A percentile compares a stretch with the other conserved stretches of the same genome.
These are phyloP conservation scores for Anneissia japonica DNA, from an alignment of 35 echinoderm and acorn worm genomes.

Conservation along the genomic window DNA sequence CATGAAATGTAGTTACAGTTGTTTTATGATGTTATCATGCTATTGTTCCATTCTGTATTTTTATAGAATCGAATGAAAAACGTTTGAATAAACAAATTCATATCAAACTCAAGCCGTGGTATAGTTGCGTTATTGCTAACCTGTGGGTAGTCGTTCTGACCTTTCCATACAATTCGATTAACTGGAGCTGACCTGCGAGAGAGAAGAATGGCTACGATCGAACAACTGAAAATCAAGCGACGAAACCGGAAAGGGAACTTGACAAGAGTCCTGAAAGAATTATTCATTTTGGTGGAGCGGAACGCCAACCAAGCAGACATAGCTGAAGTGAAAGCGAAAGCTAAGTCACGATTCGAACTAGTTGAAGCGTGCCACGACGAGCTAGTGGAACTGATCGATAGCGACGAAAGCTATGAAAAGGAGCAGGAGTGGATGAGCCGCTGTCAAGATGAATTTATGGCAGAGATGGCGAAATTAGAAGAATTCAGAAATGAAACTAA, in stretches of 20 bases:
- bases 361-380: conserved; percentile 10
- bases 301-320: neutral
- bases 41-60: too few species aligned
- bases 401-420: conserved; percentile 7
- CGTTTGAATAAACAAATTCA: too few species aligned
- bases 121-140: too few species aligned
- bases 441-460: conserved; percentile 17
- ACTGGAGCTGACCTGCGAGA: neutral
- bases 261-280: conserved; percentile 11
- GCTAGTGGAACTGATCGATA: neutral
- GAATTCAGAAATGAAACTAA: too few species aligned
- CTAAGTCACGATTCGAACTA: conserved; percentile 8
- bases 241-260: conserved; percentile 37
- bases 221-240: conserved; percentile 10
- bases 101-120: too few species aligned
- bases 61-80: too few species aligned
- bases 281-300: neutral
- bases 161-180: conserved; percentile 10
- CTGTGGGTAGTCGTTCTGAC: too few species aligned
- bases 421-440: conserved; percentile 21
- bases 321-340: neutral
- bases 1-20: too few species aligned
- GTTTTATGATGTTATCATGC: too few species aligned
- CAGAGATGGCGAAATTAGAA: conserved; percentile 6
- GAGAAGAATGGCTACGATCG: neutral